Evolutionary conservation across 1,140 invertebrate genomes (phyloP).

Genomic region (Asobara japonica): DNA sequence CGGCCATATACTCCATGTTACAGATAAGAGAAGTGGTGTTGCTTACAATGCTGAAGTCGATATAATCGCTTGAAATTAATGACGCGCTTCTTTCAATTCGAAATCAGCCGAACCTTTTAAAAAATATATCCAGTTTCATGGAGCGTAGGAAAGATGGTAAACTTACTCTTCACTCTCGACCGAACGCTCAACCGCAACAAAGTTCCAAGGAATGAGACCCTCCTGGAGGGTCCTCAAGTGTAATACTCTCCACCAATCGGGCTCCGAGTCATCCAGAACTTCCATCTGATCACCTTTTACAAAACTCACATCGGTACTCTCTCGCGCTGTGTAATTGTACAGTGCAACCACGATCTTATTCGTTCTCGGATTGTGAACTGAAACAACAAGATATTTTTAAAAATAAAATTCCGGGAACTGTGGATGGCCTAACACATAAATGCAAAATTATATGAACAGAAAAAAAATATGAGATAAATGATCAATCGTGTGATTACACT

Average conservation of each 20-base stretch:
- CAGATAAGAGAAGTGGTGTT: no score
- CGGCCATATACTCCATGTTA: no score
- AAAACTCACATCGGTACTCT: constrained; percentile 91
- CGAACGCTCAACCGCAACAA: constrained; percentile 91
- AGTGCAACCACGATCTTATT: constrained; percentile 84
- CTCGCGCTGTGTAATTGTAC: constrained; percentile 90
- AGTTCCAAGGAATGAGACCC: constrained; percentile 93
- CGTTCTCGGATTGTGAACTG: constrained; percentile 62
- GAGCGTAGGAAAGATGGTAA: constrained; percentile 16
- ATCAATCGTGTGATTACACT: neutral
- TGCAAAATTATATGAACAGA: constrained; percentile 12
- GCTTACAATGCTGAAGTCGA: no score
- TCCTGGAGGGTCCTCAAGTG: constrained; percentile 84
- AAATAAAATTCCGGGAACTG: no score
- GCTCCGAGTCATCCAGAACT: constrained; percentile 87
- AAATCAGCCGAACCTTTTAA: no score
- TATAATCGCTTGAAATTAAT: no score
- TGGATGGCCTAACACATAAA: neutral
- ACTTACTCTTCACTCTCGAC: constrained; percentile 97
- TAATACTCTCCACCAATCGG: constrained; percentile 94
- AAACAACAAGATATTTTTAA: constrained; percentile 17
- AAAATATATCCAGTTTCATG: constrained; percentile 1
- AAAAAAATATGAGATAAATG: neutral
- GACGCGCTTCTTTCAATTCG: no score
- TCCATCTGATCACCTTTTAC: constrained; percentile 92